A percentile compares a stretch with the other conserved stretches of the same genome.
phyloP scores from a whole-genome alignment of 2,113 vertebrate species.

The Aldabrachelys gigantea region DNA sequence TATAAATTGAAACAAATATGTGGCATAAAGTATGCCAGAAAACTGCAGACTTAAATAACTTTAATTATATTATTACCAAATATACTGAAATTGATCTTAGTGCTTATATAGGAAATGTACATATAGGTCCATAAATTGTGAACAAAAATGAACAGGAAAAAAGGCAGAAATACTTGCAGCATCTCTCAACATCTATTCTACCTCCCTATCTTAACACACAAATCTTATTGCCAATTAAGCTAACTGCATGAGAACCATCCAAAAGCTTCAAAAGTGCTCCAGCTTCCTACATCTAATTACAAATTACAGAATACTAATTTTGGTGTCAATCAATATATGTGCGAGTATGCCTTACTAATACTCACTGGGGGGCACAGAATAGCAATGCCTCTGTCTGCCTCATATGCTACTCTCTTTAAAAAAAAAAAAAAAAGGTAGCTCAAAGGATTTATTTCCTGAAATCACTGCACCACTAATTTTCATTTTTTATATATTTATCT shows the following conservation, averaged over 20 bases:
- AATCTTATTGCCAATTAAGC: constrained; percentile 54
- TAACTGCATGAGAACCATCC: constrained; percentile 61
- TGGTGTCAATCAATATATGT: constrained; percentile 70
- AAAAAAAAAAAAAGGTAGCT: background rate
- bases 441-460: background rate
- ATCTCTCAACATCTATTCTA: constrained; percentile 23
- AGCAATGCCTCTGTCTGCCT: constrained; percentile 49
- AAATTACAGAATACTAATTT: constrained; percentile 72
- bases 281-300: constrained; percentile 75
- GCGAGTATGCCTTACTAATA: constrained; percentile 33
- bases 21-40: background rate
- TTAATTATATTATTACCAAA: background rate
- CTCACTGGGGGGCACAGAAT: constrained; percentile 45
- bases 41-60: background rate
- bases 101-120: background rate
- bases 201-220: constrained; percentile 47
- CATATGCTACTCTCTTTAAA: background rate
- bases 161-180: background rate
- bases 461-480: background rate
- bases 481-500: background rate
- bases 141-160: constrained; percentile 5
- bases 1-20: background rate
- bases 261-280: constrained; percentile 65
- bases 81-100: background rate
- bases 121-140: background rate